These are phyloP conservation scores for Glyptemys insculpta DNA, from an alignment of 2,797 vertebrate species.

Conservation along the genomic window DNA sequence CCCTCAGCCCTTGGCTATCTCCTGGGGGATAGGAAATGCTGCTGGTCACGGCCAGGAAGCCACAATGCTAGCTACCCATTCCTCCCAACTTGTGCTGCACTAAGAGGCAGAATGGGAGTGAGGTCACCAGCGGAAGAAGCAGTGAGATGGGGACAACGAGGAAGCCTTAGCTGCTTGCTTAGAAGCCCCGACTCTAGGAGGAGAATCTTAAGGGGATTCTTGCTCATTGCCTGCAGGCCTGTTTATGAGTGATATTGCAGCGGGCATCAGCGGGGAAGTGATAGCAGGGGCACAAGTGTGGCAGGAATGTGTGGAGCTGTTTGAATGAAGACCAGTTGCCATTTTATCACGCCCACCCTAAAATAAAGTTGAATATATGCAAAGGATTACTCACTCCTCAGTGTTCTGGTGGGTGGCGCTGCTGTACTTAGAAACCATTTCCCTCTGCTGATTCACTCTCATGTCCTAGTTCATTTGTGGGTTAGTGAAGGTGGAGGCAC, in stretches of 20 bases:
- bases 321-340: neutral
- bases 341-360: rapidly evolving
- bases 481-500: neutral
- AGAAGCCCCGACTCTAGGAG: neutral
- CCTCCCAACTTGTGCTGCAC: neutral
- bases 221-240: neutral
- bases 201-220: neutral
- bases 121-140: neutral
- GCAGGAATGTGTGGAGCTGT: neutral
- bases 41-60: neutral
- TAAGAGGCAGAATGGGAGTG: neutral
- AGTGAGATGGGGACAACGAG: rapidly evolving
- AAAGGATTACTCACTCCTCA: neutral
- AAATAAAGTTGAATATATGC: neutral
- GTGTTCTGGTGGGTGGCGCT: neutral
- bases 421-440: neutral
- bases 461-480: rapidly evolving
- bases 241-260: neutral
- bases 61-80: neutral
- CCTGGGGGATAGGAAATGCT: neutral
- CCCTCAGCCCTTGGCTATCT: neutral
- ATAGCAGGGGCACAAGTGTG: neutral
- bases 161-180: neutral
- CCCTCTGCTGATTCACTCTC: neutral
- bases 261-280: neutral